Percentiles rank a stretch among this genome's conserved stretches.
Conservation (phyloP, 2,797 vertebrate genomes). For the Allochrocebus solatus region DNA sequence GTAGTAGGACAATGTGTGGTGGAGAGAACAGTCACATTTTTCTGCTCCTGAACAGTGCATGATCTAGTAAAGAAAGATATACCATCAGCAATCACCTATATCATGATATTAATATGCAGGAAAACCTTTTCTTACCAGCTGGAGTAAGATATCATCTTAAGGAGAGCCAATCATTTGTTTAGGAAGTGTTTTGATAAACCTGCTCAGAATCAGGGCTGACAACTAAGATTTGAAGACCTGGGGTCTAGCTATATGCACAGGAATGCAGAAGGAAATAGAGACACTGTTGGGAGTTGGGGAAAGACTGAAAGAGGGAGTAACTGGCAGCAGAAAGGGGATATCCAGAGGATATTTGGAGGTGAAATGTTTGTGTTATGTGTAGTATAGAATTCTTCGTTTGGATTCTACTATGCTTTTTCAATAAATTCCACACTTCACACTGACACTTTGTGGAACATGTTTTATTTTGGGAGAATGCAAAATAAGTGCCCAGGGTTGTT, state of each 20-base stretch:
- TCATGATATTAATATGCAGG: background rate
- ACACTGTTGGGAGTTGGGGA: background rate
- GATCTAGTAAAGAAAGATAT: background rate
- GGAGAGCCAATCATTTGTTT: background rate
- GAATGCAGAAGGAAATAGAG: background rate
- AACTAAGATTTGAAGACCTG: background rate
- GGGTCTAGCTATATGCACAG: background rate
- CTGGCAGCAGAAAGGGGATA: background rate
- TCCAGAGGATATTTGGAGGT: background rate
- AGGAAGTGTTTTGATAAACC: background rate
- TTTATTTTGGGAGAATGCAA: background rate
- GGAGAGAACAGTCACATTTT: background rate
- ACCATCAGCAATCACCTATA: background rate
- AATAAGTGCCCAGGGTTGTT: background rate
- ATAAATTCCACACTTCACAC: background rate
- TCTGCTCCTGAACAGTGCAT: background rate
- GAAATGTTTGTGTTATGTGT: background rate
- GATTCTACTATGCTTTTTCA: background rate
- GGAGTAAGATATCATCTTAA: background rate
- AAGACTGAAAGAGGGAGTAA: background rate
- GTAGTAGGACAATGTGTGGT: background rate
- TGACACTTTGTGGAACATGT: background rate
- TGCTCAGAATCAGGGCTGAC: background rate
- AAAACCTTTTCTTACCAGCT: background rate
- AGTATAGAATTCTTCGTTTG: background rate